phyloP scores from a whole-genome alignment of 2,888 invertebrate genomes.

The Lasioglossum villosulum region DNA sequence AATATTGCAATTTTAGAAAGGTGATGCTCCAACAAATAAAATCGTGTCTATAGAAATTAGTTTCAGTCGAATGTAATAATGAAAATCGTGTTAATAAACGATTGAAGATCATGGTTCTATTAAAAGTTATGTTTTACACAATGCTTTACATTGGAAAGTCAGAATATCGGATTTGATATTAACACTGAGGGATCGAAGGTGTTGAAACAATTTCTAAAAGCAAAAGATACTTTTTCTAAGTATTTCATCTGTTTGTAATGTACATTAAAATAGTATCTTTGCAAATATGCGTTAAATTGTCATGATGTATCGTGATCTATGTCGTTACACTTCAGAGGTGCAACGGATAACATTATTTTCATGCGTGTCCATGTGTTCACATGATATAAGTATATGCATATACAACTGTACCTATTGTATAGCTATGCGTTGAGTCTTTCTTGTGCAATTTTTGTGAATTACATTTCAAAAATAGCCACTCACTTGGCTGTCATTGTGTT shows the following conservation, averaged over 20 bases:
- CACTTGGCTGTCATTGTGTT: conserved; percentile 45
- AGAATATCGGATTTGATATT: neutral
- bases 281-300: conserved; percentile 6
- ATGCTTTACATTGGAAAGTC: neutral
- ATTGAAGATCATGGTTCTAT: neutral
- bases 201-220: conserved; percentile 16
- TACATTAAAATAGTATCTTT: conserved; percentile 11
- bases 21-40: neutral
- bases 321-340: conserved; percentile 35
- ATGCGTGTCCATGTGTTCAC: conserved; percentile 59
- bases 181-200: neutral
- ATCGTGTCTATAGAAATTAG: neutral
- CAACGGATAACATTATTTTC: conserved; percentile 50
- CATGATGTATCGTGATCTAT: conserved; percentile 7
- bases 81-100: neutral
- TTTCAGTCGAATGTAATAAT: neutral
- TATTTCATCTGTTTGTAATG: conserved; percentile 16
- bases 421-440: conserved; percentile 45
- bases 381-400: conserved; percentile 35
- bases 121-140: neutral
- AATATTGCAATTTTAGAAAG: neutral
- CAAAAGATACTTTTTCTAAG: conserved; percentile 14
- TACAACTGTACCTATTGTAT: conserved; percentile 45
- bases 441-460: conserved; percentile 49
- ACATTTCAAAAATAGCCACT: conserved; percentile 37